Evolutionary conservation across 2,797 vertebrate genomes (phyloP), one percentile per base, ranked within the genome.

Genomic region (Holocentrus rufus): DNA sequence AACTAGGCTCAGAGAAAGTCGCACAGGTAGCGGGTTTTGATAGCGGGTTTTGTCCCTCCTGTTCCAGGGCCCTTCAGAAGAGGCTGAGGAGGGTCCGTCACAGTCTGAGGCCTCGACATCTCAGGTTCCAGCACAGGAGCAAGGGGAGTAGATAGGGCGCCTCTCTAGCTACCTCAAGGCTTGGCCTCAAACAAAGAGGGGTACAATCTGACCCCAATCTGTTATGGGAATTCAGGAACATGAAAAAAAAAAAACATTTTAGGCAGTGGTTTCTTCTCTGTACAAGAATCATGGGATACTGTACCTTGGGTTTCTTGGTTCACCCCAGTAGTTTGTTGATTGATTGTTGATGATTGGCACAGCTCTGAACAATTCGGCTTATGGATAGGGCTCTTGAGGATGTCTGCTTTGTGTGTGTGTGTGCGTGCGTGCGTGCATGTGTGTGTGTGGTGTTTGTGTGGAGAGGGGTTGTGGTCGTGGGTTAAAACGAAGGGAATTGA

Each of bases 111-210:
- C 82, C 71, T 84, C 86, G 5, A 85, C 90, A 89, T 89, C 91
- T 91, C 88, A 89, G 77, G 87, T 85, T 76, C 69, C 79, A 68
- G 81, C 71, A 1, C 77, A 90, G 85, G 87, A 92, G 79, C 88
- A 90, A 91, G 88, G 84, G 74, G 85, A 93, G 85, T 94, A 93
- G 89, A 91, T 84, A 63, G 64, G 67, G 77, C 56, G 76, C 85
- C 73, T 86, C 82, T 87, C 86, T 74, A 87, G 85, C 89, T 94
- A 93, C 92, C 91, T 94, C 92, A 90, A 86, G 87, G 92, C 90
- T 92, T 90, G 88, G 77, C 88, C 81, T 86, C 82, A 84, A 72
- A 70, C 86, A 88, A 84, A 84, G 65, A 72, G 78, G 70, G 69
- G 81, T 79, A 53, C 63, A 81, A 34, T 80, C 75, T 76, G 79